A percentile compares a stretch with the other conserved stretches of the same genome.
Evolutionary conservation across 2,888 invertebrate genomes (phyloP).

Genomic region (Pachliopta kotzebuea): DNA sequence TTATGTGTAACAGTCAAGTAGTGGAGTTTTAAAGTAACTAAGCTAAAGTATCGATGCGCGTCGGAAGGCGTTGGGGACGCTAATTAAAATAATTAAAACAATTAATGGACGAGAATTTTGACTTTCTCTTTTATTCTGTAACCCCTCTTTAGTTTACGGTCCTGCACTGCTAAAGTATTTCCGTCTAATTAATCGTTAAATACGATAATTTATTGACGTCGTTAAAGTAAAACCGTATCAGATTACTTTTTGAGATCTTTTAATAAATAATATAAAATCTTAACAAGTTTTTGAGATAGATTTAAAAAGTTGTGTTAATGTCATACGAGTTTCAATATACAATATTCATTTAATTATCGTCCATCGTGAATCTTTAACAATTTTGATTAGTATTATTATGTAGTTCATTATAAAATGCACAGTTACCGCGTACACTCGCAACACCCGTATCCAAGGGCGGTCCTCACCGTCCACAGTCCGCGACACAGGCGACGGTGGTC

Average conservation of each 20-base stretch:
- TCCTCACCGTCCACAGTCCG: too few relatives aligned
- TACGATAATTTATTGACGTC: neutral
- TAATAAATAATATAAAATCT: too few relatives aligned
- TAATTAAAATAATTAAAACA: conserved; percentile 70
- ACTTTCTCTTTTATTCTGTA: conserved; percentile 47
- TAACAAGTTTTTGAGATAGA: too few relatives aligned
- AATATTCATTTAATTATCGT: conserved; percentile 4
- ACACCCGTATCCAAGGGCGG: too few relatives aligned
- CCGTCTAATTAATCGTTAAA: conserved; percentile 5
- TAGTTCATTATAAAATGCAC: conserved; percentile 20
- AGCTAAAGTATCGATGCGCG: conserved; percentile 43
- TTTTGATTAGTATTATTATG: neutral
- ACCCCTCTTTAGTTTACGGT: neutral
- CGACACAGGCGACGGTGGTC: too few relatives aligned
- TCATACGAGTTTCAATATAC: too few relatives aligned
- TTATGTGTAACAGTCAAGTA: conserved; percentile 30
- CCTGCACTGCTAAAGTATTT: neutral
- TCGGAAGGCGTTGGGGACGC: conserved; percentile 56
- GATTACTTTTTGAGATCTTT: too few relatives aligned
- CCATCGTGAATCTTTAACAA: conserved; percentile 18
- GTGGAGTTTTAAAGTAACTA: conserved; percentile 31
- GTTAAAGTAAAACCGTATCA: neutral
- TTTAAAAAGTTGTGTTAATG: too few relatives aligned
- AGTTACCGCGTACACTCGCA: too few relatives aligned
- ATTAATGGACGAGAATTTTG: conserved; percentile 54